phyloP scores from a whole-genome alignment of 1,140 invertebrate species.

The Drosophila varians region DNA sequence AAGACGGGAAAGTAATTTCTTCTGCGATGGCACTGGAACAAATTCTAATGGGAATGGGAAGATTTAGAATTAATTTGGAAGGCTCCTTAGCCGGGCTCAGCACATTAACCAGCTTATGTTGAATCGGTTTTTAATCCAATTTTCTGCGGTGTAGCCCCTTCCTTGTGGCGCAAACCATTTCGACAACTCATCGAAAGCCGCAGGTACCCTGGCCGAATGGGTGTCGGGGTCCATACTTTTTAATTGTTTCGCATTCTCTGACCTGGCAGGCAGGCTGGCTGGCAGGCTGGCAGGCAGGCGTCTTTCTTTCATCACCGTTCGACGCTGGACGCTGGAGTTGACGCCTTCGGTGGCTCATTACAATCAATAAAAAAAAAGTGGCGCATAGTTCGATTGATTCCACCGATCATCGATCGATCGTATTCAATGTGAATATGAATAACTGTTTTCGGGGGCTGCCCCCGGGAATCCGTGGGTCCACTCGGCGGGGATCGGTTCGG shows the following conservation, averaged over 20 bases:
- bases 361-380: constrained; percentile 70
- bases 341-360: constrained; percentile 81
- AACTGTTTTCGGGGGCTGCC: constrained; percentile 47
- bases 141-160: constrained; percentile 28
- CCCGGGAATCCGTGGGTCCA: constrained; percentile 20
- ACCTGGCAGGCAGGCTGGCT: constrained; percentile 1
- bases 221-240: constrained; percentile 61
- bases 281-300: constrained; percentile 1
- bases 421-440: constrained; percentile 39
- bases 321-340: constrained; percentile 67
- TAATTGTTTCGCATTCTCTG: constrained; percentile 67
- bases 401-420: constrained; percentile 29
- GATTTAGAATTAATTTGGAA: not conserved
- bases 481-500: not conserved
- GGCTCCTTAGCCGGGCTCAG: too few species aligned
- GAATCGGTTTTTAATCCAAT: constrained; percentile 14
- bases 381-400: constrained; percentile 69
- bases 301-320: constrained; percentile 41
- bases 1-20: not conserved
- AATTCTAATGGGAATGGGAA: not conserved
- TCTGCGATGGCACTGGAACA: not conserved
- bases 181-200: constrained; percentile 71
- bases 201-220: constrained; percentile 45
- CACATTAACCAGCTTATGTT: not conserved
- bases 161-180: constrained; percentile 36